A percentile compares a stretch with the other conserved stretches of the same genome.
Conservation (phyloP, 2,888 invertebrate species). For the Stegana nigrithorax region DNA sequence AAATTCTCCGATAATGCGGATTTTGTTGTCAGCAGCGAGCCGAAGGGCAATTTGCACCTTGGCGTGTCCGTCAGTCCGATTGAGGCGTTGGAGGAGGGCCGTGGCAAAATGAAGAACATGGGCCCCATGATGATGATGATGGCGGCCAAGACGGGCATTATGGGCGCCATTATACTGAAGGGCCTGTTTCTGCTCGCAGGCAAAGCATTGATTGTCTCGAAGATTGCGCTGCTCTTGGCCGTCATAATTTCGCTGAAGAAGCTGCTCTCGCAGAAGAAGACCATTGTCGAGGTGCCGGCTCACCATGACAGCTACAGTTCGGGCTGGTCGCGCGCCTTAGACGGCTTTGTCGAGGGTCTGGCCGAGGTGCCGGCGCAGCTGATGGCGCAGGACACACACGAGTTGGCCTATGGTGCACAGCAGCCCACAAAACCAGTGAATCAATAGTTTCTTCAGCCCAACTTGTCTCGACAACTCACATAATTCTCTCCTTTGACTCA, state of each 20-base stretch:
- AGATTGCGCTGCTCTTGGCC: conserved; percentile 84
- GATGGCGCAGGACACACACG: conserved; percentile 70
- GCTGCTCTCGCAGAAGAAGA: conserved; percentile 76
- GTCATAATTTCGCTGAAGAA: conserved; percentile 86
- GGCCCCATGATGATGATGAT: conserved; percentile 80
- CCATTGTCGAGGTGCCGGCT: conserved; percentile 79
- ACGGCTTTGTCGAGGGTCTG: conserved; percentile 68
- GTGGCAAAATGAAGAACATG: conserved; percentile 79
- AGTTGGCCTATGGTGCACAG: conserved; percentile 76
- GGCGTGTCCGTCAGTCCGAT: conserved; percentile 78
- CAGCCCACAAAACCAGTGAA: conserved; percentile 64
- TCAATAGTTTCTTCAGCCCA: no score
- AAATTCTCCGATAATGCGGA: conserved; percentile 83
- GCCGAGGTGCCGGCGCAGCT: conserved; percentile 68
- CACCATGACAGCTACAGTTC: conserved; percentile 72
- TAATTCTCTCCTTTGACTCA: no score
- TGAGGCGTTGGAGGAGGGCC: conserved; percentile 74
- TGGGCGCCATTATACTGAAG: conserved; percentile 84
- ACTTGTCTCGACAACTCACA: no score
- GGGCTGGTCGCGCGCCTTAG: conserved; percentile 73
- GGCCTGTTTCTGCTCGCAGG: conserved; percentile 84
- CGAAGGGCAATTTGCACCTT: conserved; percentile 73
- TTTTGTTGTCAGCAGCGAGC: conserved; percentile 78
- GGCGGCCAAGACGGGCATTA: conserved; percentile 83
- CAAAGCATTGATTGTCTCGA: conserved; percentile 86